Base-by-base conservation (phyloP, 2,888 invertebrate species). In the Caenorhabditis japonica region DNA sequence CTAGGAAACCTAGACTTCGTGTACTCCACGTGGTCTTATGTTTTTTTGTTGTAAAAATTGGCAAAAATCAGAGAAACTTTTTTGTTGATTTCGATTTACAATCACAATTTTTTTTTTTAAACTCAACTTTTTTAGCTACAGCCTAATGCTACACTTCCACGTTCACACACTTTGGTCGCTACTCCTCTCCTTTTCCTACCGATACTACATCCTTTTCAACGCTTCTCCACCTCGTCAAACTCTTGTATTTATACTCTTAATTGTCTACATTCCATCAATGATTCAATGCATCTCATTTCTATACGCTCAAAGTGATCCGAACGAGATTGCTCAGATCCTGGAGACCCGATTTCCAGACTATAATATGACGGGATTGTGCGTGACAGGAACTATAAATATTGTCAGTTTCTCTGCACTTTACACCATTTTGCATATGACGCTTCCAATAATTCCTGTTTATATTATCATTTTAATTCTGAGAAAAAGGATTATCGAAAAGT, bases 141-240 rank as follows among this genome's bases (percentile, higher is more conserved):
- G 58, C 12, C 36, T 46, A 12, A 36, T 58, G 19, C 51, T 68
- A 4, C 58, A 68, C 41, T 58, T 68, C 30, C 52, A 52, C 17
- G 52, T 52, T 5, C 58, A 58, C 23, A 34, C 60, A 25, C 33
- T 69, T 5, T 69, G 59, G 69, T 47, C 47, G 15, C 15, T 47
- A 0, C 43, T 52, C 23, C 34, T 61, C 36, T 41, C 34, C 12
- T 61, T 61, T 27, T 47, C 27, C 5, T 60, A 60, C 27, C 49
- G 59, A 4, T 60, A 39, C 41, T n/a, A n/a, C n/a, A n/a, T n/a
- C n/a, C n/a, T n/a, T n/a, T n/a, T n/a, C n/a, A n/a, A n/a, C n/a
- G n/a, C 33, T 33, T n/a, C 52, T 61, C 52, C 36, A 0, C 8
- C 13, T 4, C 25, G 44, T 3, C n/a, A 27, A 8, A 3, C 43